A percentile compares a stretch with the other conserved stretches of the same genome.
These are phyloP conservation scores for Oryzias curvinotus DNA, from an alignment of 2,113 vertebrate genomes.

Conservation along the genomic window DNA sequence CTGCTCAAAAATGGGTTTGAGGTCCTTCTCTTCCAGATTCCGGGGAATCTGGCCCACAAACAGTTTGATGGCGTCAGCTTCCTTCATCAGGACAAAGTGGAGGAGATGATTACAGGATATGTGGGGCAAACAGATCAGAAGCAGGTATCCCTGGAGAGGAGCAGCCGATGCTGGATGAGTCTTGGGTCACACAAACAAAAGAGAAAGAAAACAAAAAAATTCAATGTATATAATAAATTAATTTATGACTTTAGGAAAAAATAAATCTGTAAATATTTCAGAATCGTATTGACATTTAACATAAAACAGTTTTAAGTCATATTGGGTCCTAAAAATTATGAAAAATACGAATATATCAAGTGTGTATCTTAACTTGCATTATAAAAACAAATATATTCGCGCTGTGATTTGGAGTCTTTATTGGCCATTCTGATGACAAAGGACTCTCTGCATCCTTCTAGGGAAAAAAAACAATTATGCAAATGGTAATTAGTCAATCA, in stretches of 20 bases:
- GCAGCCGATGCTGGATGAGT: conserved; percentile 31
- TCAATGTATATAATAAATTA: neutral
- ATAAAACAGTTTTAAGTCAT: too few species aligned
- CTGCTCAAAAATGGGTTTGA: conserved; percentile 92
- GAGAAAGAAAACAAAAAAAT: conserved; percentile 5
- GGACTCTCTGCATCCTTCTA: conserved; percentile 38
- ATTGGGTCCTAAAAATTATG: too few species aligned
- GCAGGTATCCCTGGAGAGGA: conserved; percentile 56
- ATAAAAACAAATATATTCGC: neutral
- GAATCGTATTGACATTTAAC: too few species aligned
- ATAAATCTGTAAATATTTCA: too few species aligned
- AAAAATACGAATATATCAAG: too few species aligned
- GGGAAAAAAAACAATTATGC: conserved; percentile 72
- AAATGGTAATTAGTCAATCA: conserved; percentile 75
- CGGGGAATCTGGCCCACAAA: conserved; percentile 95
- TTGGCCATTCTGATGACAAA: conserved; percentile 63
- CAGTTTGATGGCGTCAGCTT: conserved; percentile 95
- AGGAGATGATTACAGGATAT: conserved; percentile 54
- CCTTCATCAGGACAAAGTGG: conserved; percentile 87
- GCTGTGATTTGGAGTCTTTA: conserved; percentile 21
- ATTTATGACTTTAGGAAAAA: too few species aligned
- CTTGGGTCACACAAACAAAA: conserved; percentile 30
- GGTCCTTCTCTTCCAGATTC: conserved; percentile 93
- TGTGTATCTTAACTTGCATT: neutral
- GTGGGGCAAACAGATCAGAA: conserved; percentile 45